Base-by-base conservation (phyloP, 2,888 invertebrate genomes). In the Ectropis crepuscularia region DNA sequence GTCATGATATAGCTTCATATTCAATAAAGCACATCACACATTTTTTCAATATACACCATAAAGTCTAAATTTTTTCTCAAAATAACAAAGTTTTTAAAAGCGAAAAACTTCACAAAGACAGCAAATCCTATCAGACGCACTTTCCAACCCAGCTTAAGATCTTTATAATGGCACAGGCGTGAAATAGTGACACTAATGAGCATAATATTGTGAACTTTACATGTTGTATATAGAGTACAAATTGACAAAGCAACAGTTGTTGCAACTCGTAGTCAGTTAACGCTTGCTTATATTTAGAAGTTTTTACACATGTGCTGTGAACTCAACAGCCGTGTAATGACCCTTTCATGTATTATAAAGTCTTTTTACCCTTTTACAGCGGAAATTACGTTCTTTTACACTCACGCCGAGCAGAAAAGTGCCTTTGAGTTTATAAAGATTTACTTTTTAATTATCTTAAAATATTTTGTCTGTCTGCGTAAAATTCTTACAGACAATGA, bases 251-350 rank as follows among this genome's bases (percentile, higher is more conserved):
- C 50, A 55, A 62, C 37, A 53, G 16, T 53, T n/a, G 8, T 37
- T 36, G 57, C 60, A 46, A 48, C 54, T 51, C 53, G 43, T 60
- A 61, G 54, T 61, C 48, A 55, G 42, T 45, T 53, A 71, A 68
- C 66, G 68, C 74, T 74, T 74, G 71, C 67, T 57, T 55, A 75
- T 80, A 77, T 82, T 81, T 63, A 80, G 74, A 74, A 82, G 78
- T 80, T 85, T 83, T 82, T 84, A 81, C 83, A 86, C 87, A 84
- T 83, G 76, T 87, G 86, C 86, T 80, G 86, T 79, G 83, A 85
- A 83, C 78, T 87, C 86, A 89, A 89, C 80, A 82, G 75, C 80
- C 88, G 85, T 88, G 82, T 87, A 87, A 89, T 86, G 88, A 84
- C 86, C 84, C 87, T 87, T 85, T 76, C 81, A 80, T 80, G 81